A percentile compares a stretch with the other conserved stretches of the same genome.
These are phyloP conservation scores for Apeira syringaria DNA, from an alignment of 2,888 invertebrate genomes.

Conservation along the genomic window DNA sequence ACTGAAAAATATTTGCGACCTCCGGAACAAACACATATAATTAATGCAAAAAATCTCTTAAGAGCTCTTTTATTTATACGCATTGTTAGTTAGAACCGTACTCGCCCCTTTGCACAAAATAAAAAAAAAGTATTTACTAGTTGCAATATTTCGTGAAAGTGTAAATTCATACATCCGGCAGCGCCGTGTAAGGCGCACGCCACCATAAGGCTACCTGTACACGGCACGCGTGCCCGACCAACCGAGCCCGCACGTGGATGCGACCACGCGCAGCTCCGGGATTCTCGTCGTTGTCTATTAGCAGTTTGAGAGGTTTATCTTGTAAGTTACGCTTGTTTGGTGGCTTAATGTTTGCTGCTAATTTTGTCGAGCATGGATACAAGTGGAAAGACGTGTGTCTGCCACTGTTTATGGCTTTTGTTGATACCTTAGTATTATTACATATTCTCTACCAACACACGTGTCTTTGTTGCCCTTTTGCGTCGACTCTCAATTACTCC, in stretches of 20 bases:
- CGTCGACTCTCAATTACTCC: no score
- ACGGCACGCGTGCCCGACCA: slow-evolving; percentile 58
- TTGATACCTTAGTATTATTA: no score
- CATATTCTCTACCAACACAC: no score
- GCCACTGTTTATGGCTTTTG: no score
- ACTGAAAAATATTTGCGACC: no score
- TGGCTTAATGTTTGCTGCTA: slow-evolving; percentile 1
- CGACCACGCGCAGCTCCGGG: slow-evolving; percentile 46
- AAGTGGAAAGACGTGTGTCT: no score
- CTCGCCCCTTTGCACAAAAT: no score
- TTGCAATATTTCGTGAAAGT: slow-evolving; percentile 9
- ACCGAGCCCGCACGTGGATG: slow-evolving; percentile 63
- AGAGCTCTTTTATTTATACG: no score
- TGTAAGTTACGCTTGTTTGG: slow-evolving; percentile 29
- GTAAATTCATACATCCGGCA: slow-evolving; percentile 19
- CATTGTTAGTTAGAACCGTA: no score
- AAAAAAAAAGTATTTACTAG: no score
- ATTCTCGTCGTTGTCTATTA: slow-evolving; percentile 19
- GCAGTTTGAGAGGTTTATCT: slow-evolving; percentile 41
- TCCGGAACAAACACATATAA: no score
- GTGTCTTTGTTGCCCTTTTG: slow-evolving; percentile 4
- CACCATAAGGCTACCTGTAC: slow-evolving; percentile 41
- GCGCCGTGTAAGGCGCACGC: slow-evolving; percentile 24
- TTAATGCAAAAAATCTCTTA: no score
- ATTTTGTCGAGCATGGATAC: slow-evolving; percentile 3